phyloP scores from a whole-genome alignment of 2,113 vertebrate species.

The Procavia capensis region DNA sequence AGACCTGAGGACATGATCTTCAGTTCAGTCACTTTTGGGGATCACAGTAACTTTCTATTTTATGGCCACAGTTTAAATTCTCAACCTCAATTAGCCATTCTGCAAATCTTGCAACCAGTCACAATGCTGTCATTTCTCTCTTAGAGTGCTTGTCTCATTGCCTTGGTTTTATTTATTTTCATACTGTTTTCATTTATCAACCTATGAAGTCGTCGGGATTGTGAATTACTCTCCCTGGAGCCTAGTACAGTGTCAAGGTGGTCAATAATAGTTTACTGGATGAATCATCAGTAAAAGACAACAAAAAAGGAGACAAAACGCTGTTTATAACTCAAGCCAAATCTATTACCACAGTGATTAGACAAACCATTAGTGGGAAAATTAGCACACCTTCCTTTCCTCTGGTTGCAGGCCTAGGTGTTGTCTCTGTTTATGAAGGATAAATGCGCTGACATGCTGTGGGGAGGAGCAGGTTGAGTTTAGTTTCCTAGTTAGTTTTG shows the following conservation, averaged over 20 bases:
- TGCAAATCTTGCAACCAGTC: neutral
- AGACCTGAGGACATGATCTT: neutral
- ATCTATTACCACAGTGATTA: neutral
- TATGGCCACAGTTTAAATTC: neutral
- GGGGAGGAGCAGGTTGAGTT: neutral
- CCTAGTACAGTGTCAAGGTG: neutral
- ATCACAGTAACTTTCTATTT: neutral
- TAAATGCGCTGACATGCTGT: neutral
- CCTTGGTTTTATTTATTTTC: neutral
- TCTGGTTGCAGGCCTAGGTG: neutral
- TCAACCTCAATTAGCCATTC: neutral
- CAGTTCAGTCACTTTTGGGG: neutral
- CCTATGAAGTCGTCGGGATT: neutral
- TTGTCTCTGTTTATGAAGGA: neutral
- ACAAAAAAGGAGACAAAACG: neutral
- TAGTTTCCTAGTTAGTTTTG: neutral
- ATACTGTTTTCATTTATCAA: neutral
- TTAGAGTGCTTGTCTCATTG: neutral
- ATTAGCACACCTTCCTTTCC: neutral
- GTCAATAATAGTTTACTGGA: slow-evolving; percentile 5
- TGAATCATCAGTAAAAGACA: slow-evolving; percentile 30
- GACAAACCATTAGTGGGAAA: neutral
- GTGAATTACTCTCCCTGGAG: neutral
- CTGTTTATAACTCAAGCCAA: neutral
- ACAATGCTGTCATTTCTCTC: neutral